These are phyloP conservation scores for Caiman crocodilus DNA, from an alignment of 2,797 vertebrate genomes.

Conservation along the genomic window DNA sequence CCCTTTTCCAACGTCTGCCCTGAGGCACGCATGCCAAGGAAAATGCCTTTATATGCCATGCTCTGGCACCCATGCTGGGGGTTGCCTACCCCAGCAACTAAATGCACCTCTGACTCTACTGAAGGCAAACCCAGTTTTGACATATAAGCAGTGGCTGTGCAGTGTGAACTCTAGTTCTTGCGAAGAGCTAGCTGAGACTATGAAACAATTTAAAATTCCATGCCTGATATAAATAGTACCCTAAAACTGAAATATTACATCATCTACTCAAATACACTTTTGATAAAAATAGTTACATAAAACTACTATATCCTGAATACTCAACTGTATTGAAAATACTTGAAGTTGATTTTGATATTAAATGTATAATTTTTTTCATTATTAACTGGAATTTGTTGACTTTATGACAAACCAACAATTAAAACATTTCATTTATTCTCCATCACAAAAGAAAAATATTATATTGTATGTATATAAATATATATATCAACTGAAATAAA, in stretches of 20 bases:
- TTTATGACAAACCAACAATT: constrained; percentile 55
- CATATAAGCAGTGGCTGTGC: constrained; percentile 34
- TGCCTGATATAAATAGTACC: constrained; percentile 60
- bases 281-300: constrained; percentile 58
- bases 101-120: constrained; percentile 46
- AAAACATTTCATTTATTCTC: constrained; percentile 36
- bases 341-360: constrained; percentile 68
- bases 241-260: constrained; percentile 55
- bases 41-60: too few species aligned
- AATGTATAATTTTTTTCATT: constrained; percentile 61
- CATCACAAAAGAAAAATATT: constrained; percentile 53
- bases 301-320: constrained; percentile 53
- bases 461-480: constrained; percentile 72
- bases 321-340: constrained; percentile 55
- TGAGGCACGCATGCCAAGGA: too few species aligned
- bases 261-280: constrained; percentile 64
- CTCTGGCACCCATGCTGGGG: too few species aligned
- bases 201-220: constrained; percentile 44
- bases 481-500: constrained; percentile 72
- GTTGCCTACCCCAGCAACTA: not conserved
- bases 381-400: constrained; percentile 56
- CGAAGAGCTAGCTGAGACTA: constrained; percentile 36
- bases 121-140: constrained; percentile 57
- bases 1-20: too few species aligned
- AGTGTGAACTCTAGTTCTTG: constrained; percentile 59